Evolutionary conservation across 2,888 invertebrate genomes (phyloP).

Genomic region (Terebella lapidaria): DNA sequence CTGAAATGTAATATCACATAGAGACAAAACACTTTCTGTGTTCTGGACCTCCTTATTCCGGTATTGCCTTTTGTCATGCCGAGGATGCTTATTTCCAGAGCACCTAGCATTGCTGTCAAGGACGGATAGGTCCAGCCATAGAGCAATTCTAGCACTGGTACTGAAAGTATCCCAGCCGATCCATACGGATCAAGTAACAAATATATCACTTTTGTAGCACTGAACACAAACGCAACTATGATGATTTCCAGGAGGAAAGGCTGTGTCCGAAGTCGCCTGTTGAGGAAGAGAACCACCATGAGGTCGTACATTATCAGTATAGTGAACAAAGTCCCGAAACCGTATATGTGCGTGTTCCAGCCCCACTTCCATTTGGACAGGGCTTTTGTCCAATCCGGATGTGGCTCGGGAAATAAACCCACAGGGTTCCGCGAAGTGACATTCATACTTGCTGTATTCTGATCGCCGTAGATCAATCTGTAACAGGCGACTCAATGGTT

Average conservation of each 20-base stretch:
- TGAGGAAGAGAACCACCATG: conserved; percentile 59
- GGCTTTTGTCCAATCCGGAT: conserved; percentile 47
- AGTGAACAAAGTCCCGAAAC: conserved; percentile 59
- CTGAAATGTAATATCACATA: conserved; percentile 59
- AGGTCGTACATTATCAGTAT: conserved; percentile 59
- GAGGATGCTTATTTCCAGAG: conserved; percentile 59
- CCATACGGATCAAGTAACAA: conserved; percentile 62
- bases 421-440: too few species aligned
- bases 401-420: conserved; percentile 13
- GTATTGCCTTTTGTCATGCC: conserved; percentile 59
- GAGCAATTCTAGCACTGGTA: conserved; percentile 56
- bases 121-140: conserved; percentile 61
- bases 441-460: too few species aligned
- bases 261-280: conserved; percentile 53
- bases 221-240: conserved; percentile 58
- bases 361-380: conserved; percentile 54
- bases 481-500: too few species aligned
- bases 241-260: conserved; percentile 61
- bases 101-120: conserved; percentile 59
- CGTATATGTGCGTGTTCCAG: conserved; percentile 59
- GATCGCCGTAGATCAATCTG: too few species aligned
- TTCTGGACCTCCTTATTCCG: conserved; percentile 56
- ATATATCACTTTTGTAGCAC: conserved; percentile 57
- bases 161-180: conserved; percentile 57
- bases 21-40: conserved; percentile 57